Conservation (phyloP, 2,113 vertebrate species). For the Marmota monax region DNA sequence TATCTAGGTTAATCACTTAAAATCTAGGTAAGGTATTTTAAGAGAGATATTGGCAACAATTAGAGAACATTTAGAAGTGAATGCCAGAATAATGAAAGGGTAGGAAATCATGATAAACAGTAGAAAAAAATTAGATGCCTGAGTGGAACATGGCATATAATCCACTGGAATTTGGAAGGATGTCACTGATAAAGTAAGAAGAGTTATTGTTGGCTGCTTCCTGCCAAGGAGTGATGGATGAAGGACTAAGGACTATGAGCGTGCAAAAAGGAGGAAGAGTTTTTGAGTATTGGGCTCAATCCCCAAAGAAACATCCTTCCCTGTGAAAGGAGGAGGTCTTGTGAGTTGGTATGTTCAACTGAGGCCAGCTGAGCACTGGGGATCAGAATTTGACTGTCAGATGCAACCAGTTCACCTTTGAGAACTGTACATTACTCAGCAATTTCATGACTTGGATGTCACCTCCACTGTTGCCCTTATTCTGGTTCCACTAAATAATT, state of each 20-base stretch:
- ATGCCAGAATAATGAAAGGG: not conserved
- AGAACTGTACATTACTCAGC: not conserved
- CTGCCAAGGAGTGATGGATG: not conserved
- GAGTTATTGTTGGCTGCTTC: not conserved
- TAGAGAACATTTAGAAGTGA: constrained; percentile 4
- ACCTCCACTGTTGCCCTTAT: not conserved
- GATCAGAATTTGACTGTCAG: not conserved
- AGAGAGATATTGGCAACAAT: not conserved
- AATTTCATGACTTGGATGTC: not conserved
- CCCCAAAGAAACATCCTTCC: not conserved
- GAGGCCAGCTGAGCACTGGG: not conserved
- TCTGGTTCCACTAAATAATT: not conserved
- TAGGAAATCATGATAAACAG: not conserved
- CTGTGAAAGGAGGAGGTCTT: not conserved
- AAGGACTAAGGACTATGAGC: not conserved
- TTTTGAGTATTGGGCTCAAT: not conserved
- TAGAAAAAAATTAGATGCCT: not conserved
- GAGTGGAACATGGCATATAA: not conserved
- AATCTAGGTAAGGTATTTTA: not conserved
- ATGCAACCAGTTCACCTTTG: not conserved
- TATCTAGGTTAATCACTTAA: not conserved
- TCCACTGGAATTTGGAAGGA: not conserved
- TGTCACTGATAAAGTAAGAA: not conserved
- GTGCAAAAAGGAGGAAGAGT: not conserved
- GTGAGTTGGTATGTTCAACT: not conserved